Percentiles rank a stretch among this genome's conserved stretches.
phyloP scores from a whole-genome alignment of 2,888 invertebrate species.

The Phymatocera aterrima region DNA sequence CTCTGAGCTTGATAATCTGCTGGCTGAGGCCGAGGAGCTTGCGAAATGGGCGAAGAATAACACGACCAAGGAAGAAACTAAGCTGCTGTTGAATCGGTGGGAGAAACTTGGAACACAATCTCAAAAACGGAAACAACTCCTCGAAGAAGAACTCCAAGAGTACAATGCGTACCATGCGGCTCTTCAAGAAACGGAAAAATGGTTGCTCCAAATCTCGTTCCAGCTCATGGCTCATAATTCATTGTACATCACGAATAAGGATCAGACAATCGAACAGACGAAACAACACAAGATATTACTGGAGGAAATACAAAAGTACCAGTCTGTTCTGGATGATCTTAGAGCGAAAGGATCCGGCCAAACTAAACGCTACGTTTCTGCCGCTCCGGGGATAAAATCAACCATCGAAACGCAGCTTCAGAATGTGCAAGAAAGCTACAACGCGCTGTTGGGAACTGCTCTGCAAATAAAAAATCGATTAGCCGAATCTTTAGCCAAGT shows the following conservation, averaged over 20 bases:
- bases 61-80: constrained; percentile 81
- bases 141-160: constrained; percentile 89
- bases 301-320: constrained; percentile 89
- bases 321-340: constrained; percentile 87
- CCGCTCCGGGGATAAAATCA: constrained; percentile 84
- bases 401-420: constrained; percentile 90
- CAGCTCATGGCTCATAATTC: constrained; percentile 97
- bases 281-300: constrained; percentile 89
- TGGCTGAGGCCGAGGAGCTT: constrained; percentile 85
- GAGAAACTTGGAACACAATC: constrained; percentile 82
- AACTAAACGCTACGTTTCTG: constrained; percentile 86
- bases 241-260: constrained; percentile 91
- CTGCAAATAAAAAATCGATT: constrained; percentile 93
- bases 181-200: constrained; percentile 95
- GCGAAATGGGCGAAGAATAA: constrained; percentile 84
- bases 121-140: constrained; percentile 79
- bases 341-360: constrained; percentile 90
- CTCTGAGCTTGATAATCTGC: constrained; percentile 85
- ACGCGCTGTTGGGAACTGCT: constrained; percentile 91
- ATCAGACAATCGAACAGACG: constrained; percentile 93
- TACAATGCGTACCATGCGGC: constrained; percentile 93
- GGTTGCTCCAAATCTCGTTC: constrained; percentile 96
- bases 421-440: constrained; percentile 95
- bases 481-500: constrained; percentile 91
- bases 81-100: constrained; percentile 84